A percentile compares a stretch with the other conserved stretches of the same genome.
phyloP scores from a whole-genome alignment of 2,888 invertebrate species.

The Andrena dorsata region DNA sequence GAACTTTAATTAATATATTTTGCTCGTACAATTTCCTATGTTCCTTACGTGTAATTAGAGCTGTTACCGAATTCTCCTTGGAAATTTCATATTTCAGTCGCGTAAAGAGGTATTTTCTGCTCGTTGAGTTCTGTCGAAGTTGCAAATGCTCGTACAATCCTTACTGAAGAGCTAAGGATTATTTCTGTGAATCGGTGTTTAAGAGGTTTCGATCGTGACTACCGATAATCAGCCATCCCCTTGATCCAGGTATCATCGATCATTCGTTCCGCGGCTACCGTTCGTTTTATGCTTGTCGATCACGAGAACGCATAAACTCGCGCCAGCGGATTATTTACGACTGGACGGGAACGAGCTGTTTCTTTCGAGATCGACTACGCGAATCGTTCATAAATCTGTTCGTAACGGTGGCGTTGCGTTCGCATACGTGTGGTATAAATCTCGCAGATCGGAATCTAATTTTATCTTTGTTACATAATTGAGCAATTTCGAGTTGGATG shows the following conservation, averaged over 20 bases:
- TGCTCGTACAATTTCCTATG: not conserved
- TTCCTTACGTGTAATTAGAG: conserved; percentile 1
- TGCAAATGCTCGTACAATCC: conserved; percentile 7
- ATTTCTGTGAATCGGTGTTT: conserved; percentile 50
- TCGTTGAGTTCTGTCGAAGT: conserved; percentile 40
- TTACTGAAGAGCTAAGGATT: conserved; percentile 53
- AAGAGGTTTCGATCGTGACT: conserved; percentile 65
- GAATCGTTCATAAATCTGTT: conserved; percentile 39
- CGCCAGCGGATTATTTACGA: conserved; percentile 56
- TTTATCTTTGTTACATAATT: not conserved
- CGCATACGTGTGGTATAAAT: conserved; percentile 9
- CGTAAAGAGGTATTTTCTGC: conserved; percentile 35
- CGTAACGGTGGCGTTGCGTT: conserved; percentile 13
- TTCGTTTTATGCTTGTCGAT: conserved; percentile 73
- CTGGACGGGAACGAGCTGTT: conserved; percentile 4
- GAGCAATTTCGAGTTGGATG: not conserved
- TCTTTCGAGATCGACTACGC: conserved; percentile 41
- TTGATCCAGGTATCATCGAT: conserved; percentile 74
- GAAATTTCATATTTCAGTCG: conserved; percentile 17
- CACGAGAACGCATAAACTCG: conserved; percentile 60
- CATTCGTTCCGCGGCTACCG: conserved; percentile 69
- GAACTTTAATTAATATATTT: not conserved
- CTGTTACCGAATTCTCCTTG: conserved; percentile 9
- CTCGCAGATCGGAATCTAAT: not conserved
- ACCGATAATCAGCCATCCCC: conserved; percentile 68